Percentiles rank a stretch among this genome's conserved stretches.
Evolutionary conservation across 2,888 invertebrate species (phyloP).

Genomic region (Rhimphoctona megacephalus): DNA sequence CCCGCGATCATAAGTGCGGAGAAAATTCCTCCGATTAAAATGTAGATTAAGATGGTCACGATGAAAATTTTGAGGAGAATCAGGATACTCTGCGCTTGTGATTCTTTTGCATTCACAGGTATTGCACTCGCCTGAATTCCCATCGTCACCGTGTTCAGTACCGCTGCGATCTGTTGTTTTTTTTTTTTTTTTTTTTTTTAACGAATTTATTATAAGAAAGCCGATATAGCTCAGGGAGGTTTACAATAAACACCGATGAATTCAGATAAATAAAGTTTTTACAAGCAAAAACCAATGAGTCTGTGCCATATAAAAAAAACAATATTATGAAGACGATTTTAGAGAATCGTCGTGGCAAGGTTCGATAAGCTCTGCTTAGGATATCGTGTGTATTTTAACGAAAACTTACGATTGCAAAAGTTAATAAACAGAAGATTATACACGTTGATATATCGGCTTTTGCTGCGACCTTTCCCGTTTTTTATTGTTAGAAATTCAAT

Average conservation of each 20-base stretch:
- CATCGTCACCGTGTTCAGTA: constrained; percentile 14
- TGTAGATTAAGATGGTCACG: constrained; percentile 20
- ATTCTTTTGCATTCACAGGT: not conserved
- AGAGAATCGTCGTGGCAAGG: not conserved
- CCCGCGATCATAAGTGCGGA: constrained; percentile 43
- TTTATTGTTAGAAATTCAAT: not conserved
- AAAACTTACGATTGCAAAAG: too few relatives aligned
- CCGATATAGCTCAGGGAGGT: too few relatives aligned
- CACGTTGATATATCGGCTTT: too few relatives aligned
- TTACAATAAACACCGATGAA: too few relatives aligned
- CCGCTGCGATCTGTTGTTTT: not conserved
- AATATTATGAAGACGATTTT: not conserved
- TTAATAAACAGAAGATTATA: too few relatives aligned
- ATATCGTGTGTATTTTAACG: not conserved
- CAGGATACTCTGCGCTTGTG: not conserved
- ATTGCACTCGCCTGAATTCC: constrained; percentile 17
- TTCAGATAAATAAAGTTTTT: too few relatives aligned
- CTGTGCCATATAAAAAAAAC: too few relatives aligned
- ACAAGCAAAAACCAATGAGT: too few relatives aligned
- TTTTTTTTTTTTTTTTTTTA: not conserved
- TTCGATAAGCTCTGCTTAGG: not conserved
- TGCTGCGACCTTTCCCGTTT: not conserved
- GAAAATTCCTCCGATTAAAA: constrained; percentile 10
- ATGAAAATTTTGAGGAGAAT: not conserved
- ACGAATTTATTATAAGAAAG: not conserved